These are phyloP conservation scores for Allolobophora icterica DNA, from an alignment of 2,888 invertebrate genomes.

Conservation along the genomic window DNA sequence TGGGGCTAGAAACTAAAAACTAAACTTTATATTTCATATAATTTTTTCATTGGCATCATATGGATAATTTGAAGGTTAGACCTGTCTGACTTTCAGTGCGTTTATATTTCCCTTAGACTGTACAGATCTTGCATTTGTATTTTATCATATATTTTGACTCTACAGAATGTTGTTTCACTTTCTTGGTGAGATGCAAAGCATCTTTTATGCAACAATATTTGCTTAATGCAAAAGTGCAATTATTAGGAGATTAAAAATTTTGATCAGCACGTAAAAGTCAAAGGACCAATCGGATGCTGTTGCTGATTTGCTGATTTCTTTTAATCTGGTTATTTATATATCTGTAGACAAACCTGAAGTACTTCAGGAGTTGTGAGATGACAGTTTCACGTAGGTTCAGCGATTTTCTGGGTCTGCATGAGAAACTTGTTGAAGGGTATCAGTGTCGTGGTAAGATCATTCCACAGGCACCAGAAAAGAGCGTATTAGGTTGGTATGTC, in stretches of 20 bases:
- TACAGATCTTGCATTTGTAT: neutral
- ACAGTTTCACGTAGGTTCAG: slow-evolving; percentile 76
- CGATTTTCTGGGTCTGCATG: slow-evolving; percentile 95
- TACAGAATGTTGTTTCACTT: neutral
- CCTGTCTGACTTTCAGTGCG: neutral
- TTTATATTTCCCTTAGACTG: neutral
- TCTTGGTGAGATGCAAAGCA: neutral
- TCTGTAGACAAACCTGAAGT: slow-evolving; percentile 60
- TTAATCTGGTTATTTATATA: neutral
- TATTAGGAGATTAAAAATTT: too few species aligned
- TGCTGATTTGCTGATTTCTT: too few species aligned
- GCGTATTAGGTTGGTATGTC: slow-evolving; percentile 79
- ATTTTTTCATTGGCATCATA: neutral
- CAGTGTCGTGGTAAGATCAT: slow-evolving; percentile 88
- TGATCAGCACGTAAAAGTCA: too few species aligned
- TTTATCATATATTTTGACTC: neutral
- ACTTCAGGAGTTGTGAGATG: slow-evolving; percentile 66
- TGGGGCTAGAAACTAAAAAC: too few species aligned
- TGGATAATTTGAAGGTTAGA: neutral
- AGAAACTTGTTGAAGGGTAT: slow-evolving; percentile 91
- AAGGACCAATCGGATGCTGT: too few species aligned
- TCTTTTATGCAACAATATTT: too few species aligned
- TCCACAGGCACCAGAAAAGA: slow-evolving; percentile 97
- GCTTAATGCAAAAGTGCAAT: too few species aligned
- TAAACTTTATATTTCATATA: neutral